A percentile compares a stretch with the other conserved stretches of the same genome.
Conservation (phyloP, 2,888 invertebrate genomes). For the Eudasyphora cyanicolor region DNA sequence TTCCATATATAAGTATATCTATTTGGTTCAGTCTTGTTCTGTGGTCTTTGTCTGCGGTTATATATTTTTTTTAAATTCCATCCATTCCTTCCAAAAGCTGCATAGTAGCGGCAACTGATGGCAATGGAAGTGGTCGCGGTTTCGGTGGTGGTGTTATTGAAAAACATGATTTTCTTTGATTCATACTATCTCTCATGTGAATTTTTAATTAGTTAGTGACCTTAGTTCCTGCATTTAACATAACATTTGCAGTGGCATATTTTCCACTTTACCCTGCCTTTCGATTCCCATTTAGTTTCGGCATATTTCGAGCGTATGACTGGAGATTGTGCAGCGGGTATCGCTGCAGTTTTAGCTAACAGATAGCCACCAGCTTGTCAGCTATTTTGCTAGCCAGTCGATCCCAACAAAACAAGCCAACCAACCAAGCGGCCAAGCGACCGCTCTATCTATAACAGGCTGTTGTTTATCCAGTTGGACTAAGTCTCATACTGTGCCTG, state of each 20-base stretch:
- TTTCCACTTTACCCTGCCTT: conserved; percentile 5
- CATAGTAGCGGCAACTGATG: neutral
- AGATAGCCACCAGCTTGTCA: neutral
- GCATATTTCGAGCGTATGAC: neutral
- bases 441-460: conserved; percentile 22
- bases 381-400: neutral
- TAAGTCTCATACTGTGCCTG: conserved; percentile 59
- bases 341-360: conserved; percentile 20
- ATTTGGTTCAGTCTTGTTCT: conserved; percentile 37
- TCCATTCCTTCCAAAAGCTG: neutral
- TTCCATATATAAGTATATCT: conserved; percentile 20
- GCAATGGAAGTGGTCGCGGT: neutral
- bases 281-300: neutral
- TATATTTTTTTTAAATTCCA: conserved; percentile 47
- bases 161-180: conserved; percentile 48
- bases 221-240: conserved; percentile 65
- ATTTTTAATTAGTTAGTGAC: conserved; percentile 69
- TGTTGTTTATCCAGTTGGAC: conserved; percentile 58
- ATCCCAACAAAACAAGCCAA: neutral
- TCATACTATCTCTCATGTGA: conserved; percentile 58
- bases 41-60: neutral
- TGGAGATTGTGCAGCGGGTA: neutral
- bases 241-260: conserved; percentile 53
- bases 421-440: neutral
- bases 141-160: neutral